These are phyloP conservation scores for Dicyrtomina minuta DNA, from an alignment of 2,888 invertebrate genomes.

Conservation along the genomic window DNA sequence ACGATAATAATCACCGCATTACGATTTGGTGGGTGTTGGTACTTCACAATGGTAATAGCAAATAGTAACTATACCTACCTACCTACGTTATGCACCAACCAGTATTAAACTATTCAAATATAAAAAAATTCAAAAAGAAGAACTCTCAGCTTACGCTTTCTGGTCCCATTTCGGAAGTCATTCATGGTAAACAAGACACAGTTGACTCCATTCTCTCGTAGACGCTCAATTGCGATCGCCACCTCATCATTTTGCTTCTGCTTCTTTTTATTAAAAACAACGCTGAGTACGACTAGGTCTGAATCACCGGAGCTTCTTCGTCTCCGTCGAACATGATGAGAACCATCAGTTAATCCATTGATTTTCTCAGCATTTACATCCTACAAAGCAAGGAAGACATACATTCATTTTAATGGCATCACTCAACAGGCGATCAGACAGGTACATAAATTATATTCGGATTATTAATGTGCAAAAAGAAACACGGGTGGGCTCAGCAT, in stretches of 20 bases:
- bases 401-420: too few species aligned
- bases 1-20: too few species aligned
- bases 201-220: slow-evolving; percentile 48
- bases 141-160: slow-evolving; percentile 23
- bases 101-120: too few species aligned
- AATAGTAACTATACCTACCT: too few species aligned
- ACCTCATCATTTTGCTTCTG: slow-evolving; percentile 51
- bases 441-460: too few species aligned
- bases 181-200: slow-evolving; percentile 48
- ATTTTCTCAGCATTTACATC: slow-evolving; percentile 8
- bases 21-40: too few species aligned
- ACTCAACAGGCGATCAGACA: too few species aligned
- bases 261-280: slow-evolving; percentile 45
- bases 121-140: not conserved
- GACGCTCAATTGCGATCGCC: slow-evolving; percentile 46
- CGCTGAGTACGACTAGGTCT: slow-evolving; percentile 40
- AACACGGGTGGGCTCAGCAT: too few species aligned
- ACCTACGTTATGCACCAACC: too few species aligned
- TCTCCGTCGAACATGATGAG: not conserved
- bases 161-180: slow-evolving; percentile 36
- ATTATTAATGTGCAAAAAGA: too few species aligned
- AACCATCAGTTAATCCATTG: slow-evolving; percentile 13
- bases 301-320: slow-evolving; percentile 24
- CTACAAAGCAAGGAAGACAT: not conserved
- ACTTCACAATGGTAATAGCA: too few species aligned